Base-by-base conservation (phyloP, 2,888 invertebrate genomes). In the Conus canariensis region DNA sequence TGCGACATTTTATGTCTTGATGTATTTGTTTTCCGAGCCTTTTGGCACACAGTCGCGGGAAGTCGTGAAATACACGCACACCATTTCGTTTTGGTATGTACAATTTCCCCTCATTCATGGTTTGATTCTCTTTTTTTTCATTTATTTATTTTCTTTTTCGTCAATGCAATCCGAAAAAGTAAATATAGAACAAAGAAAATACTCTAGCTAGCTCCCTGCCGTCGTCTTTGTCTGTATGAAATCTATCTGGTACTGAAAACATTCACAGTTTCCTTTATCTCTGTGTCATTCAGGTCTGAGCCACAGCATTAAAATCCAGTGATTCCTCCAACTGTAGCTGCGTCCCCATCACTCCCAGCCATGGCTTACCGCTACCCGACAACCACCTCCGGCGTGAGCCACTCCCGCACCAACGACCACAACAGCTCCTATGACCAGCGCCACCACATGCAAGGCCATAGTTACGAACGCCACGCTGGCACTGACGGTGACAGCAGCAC, bases 321-420 rank as follows among this genome's bases (percentile, higher is more conserved):
- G 70, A 16, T 8, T 22, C 70, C 19, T 7, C 70, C n/a, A 70
- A 8, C 70, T 70, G 22, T 22, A 22, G 22, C 22, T 16, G 16
- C 70, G 19, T 22, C 19, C 70, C 70, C 22, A 70, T 10, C 77
- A 77, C 30, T 25, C 77, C 8, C 25, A 85, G 16, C 60, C 59
- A 85, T 85, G 85, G 59, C 85, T 7, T 60, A 85, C 85, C 85
- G 85, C 82, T 83, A 85, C 77, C 77, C 25, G 12, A 74, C n/a
- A 1, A 30, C 10, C 77, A 10, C 77, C 64, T 6, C 60, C 85
- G 25, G 25, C n/a, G 25, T n/a, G 9, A 9, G 25, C 85, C 59
- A 9, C 85, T 2, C 45, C 80, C 5, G 45, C 80, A 30, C 30
- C 45, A 58, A 45, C 59, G 25, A 59, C 67, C 6, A 45, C 87